phyloP scores from a whole-genome alignment of 2,113 vertebrate species.

The Phrynosoma blainvillii region DNA sequence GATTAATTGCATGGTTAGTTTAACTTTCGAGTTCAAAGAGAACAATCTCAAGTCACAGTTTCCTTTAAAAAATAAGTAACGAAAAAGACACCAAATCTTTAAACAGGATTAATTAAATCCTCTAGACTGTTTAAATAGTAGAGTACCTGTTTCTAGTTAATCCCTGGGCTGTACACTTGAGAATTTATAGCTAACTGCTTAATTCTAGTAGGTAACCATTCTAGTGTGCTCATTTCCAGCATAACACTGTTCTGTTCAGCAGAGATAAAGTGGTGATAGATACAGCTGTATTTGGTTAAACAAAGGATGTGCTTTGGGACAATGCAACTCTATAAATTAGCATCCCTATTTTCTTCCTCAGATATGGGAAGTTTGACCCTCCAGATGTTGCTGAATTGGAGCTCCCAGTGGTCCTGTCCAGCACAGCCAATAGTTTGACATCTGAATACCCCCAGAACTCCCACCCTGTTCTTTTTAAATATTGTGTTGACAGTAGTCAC shows the following conservation, averaged over 20 bases:
- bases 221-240: rapidly evolving
- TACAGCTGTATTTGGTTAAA: not conserved
- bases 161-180: not conserved
- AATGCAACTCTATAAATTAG: not conserved
- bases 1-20: conserved; percentile 56
- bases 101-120: conserved; percentile 65
- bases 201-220: not conserved
- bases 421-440: no score
- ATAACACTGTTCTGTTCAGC: not conserved
- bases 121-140: conserved; percentile 58
- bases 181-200: not conserved
- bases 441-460: no score
- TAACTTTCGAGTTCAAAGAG: conserved; percentile 60
- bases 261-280: not conserved
- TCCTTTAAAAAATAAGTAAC: conserved; percentile 40
- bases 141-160: conserved; percentile 41
- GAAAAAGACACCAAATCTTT: conserved; percentile 56
- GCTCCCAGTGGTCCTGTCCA: no score
- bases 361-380: no score
- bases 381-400: no score
- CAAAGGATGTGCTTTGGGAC: not conserved
- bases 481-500: not conserved
- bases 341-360: not conserved
- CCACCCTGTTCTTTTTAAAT: not conserved
- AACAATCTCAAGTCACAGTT: conserved; percentile 51